Base-by-base conservation (phyloP, 2,113 vertebrate species). In the Bos indicus region DNA sequence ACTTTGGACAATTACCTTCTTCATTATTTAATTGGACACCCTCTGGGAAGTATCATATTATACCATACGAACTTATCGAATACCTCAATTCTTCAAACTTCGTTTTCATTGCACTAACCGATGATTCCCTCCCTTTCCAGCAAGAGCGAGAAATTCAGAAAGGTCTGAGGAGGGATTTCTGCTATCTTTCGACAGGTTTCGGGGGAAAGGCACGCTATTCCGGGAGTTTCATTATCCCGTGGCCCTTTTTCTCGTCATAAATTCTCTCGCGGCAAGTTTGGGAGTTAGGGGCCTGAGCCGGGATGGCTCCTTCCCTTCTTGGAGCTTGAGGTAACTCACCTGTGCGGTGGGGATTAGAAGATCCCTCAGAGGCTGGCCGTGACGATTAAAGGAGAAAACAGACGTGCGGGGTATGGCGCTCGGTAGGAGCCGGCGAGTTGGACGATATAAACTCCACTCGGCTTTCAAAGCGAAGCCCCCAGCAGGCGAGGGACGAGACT, bases 401-500 rank as follows among this genome's bases (percentile, higher is more conserved):
- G 7, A 26, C 2, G 2, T n/a, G 6, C 6, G 0, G 8, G 52
- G 12, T n/a, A n/a, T 1, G 3, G 51, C 43, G 17, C n/a, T 26
- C 0, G 26, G 12, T 17, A 52, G 17, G 36, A 26, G 59, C 60
- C 59, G 1, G 6, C 6, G 82, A 60, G 11, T 0, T 15, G 14
- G 77, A 23, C 15, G 30, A 48, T 1, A 2, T 2, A 40, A 40
- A 30, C 78, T 17, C 52, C 3, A 0, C 2, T 1, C 10, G 6
- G 52, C 92, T 51, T 25, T 9, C 30, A 6, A 11, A 3, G 40
- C 5, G 14, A 30, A 15, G 28, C 12, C 12, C 21, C 21, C 36
- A 3, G 19, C 36, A 28, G 2, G 15, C 2, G 4, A 33, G 4
- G 2, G 4, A 3, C 8, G 1, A 14, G 0, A 13, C 36, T 0